phyloP scores from a whole-genome alignment of 2,888 invertebrate genomes.

The Ichneumoninae sp. region DNA sequence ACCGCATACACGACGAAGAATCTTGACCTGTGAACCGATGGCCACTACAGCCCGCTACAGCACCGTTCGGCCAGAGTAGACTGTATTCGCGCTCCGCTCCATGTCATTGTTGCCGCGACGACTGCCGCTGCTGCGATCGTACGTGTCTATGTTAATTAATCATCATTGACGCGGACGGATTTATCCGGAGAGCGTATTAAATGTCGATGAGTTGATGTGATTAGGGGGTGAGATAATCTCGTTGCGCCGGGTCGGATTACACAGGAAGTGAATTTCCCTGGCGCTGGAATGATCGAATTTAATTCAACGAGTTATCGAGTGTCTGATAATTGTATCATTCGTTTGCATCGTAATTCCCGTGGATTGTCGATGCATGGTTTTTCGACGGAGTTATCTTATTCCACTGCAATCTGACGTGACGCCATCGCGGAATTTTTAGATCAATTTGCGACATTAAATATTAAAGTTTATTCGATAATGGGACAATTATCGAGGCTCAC shows the following conservation, averaged over 20 bases:
- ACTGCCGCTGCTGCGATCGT: constrained; percentile 5
- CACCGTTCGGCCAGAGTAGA: background rate
- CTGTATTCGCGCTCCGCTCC: background rate
- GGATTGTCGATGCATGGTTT: background rate
- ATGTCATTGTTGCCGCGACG: background rate
- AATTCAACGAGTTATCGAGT: background rate
- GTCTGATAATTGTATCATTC: background rate
- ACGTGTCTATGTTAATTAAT: constrained; percentile 23
- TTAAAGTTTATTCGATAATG: background rate
- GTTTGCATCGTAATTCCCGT: background rate
- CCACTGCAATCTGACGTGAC: background rate
- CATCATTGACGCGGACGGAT: constrained; percentile 13
- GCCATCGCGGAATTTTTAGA: background rate
- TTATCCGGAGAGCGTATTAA: constrained; percentile 18
- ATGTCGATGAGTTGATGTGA: background rate
- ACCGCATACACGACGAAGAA: constrained; percentile 2
- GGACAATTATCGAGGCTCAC: no score
- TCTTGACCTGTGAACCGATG: background rate
- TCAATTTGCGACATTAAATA: background rate
- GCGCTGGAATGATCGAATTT: background rate
- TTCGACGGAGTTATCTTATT: background rate
- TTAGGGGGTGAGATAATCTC: background rate
- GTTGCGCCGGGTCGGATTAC: background rate
- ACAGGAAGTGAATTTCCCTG: background rate
- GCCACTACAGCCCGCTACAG: background rate